Evolutionary conservation across 64 coral and sea anemone genomes (phyloP).

Genomic region (Stichodactyla helianthus): DNA sequence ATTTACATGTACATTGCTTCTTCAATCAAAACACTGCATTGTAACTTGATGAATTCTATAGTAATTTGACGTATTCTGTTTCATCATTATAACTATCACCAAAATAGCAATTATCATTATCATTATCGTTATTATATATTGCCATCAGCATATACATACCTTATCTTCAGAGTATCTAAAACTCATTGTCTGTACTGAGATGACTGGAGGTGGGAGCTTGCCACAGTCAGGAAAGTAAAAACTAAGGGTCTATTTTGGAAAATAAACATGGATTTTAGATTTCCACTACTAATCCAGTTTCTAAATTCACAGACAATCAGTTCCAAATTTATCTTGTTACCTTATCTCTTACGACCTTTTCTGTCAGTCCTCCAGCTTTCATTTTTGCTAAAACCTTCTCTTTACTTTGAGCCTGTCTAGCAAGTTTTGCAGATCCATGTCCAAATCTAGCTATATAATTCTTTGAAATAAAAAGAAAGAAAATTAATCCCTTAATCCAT

Average conservation of each 20-base stretch:
- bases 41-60: too few species aligned
- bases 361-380: constrained; percentile 91
- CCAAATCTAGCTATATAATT: constrained; percentile 99
- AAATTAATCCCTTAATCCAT: not conserved
- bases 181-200: constrained; percentile 83
- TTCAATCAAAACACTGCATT: too few species aligned
- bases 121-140: not conserved
- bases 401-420: constrained; percentile 96
- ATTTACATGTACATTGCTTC: too few species aligned
- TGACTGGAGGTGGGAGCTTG: constrained; percentile 87
- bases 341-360: constrained; percentile 75
- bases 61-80: too few species aligned
- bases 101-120: not conserved
- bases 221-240: constrained; percentile 95
- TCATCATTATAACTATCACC: not conserved
- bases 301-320: not conserved
- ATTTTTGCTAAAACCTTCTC: constrained; percentile 98
- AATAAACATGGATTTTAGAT: not conserved
- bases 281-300: not conserved
- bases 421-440: constrained; percentile 93
- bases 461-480: constrained; percentile 29
- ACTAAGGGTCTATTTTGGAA: constrained; percentile 51
- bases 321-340: constrained; percentile 2
- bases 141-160: constrained; percentile 29
- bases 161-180: constrained; percentile 77